Percentiles rank a stretch among this genome's conserved stretches.
Evolutionary conservation across 2,888 invertebrate genomes (phyloP).

Genomic region (Andrena trimmerana): DNA sequence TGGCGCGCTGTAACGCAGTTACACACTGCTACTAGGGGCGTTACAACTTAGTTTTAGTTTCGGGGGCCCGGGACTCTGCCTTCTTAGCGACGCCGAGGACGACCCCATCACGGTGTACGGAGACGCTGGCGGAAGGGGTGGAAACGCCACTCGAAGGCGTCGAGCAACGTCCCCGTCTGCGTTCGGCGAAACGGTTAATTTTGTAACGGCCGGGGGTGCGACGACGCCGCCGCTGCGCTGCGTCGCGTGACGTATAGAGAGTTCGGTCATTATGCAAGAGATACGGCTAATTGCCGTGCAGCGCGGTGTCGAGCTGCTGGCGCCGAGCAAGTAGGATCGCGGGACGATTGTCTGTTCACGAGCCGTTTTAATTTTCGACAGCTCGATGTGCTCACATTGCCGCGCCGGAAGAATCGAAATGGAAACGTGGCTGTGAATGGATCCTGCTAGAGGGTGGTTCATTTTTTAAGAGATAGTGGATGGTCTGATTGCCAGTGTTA

Average conservation of each 20-base stretch:
- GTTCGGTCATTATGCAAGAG: slow-evolving; percentile 55
- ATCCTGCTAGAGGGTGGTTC: not conserved
- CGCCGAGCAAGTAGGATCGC: slow-evolving; percentile 11
- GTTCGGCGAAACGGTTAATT: slow-evolving; percentile 50
- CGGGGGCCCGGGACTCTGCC: slow-evolving; percentile 63
- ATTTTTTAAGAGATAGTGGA: too few relatives aligned
- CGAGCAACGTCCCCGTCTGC: slow-evolving; percentile 22
- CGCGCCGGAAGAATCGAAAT: not conserved
- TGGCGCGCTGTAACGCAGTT: slow-evolving; percentile 81
- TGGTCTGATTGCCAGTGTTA: too few relatives aligned
- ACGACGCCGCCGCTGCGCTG: slow-evolving; percentile 1
- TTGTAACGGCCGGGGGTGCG: slow-evolving; percentile 29
- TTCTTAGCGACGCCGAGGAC: slow-evolving; percentile 41
- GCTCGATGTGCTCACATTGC: not conserved
- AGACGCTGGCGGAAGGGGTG: not conserved
- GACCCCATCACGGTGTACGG: slow-evolving; percentile 8
- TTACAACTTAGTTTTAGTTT: slow-evolving; percentile 80
- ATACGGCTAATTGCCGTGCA: slow-evolving; percentile 48
- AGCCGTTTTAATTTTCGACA: slow-evolving; percentile 18
- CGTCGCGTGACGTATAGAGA: slow-evolving; percentile 26
- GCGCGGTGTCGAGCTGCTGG: slow-evolving; percentile 7
- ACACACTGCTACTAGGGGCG: slow-evolving; percentile 77
- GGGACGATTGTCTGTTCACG: slow-evolving; percentile 21
- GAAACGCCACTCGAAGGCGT: not conserved
- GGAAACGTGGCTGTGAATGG: not conserved